Conservation (phyloP, 1,140 invertebrate genomes). For the Acromyrmex charruanus region DNA sequence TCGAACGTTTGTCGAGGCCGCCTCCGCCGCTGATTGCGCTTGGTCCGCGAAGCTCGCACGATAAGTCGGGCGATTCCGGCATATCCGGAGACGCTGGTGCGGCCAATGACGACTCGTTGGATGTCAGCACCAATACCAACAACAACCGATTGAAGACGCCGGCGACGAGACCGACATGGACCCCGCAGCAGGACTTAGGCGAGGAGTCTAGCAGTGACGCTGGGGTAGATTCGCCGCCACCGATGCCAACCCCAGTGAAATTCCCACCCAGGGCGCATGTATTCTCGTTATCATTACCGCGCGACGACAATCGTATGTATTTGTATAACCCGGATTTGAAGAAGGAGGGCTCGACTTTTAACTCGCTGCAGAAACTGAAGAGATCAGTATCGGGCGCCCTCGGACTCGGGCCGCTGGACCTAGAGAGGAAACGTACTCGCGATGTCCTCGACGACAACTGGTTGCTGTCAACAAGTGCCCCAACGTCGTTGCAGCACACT, state of each 20-base stretch:
- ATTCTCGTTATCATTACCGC: conserved; percentile 91
- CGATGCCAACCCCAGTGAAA: conserved; percentile 85
- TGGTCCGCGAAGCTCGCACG: conserved; percentile 85
- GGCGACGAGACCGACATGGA: conserved; percentile 88
- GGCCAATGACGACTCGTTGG: conserved; percentile 81
- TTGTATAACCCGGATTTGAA: conserved; percentile 87
- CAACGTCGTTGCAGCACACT: conserved; percentile 91
- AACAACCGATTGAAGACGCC: conserved; percentile 74
- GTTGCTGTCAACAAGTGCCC: conserved; percentile 92
- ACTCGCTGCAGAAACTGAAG: conserved; percentile 90
- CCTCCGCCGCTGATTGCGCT: conserved; percentile 84
- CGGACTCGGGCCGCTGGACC: conserved; percentile 79
- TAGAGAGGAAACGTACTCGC: conserved; percentile 71
- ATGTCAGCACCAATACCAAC: conserved; percentile 74
- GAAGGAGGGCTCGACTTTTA: conserved; percentile 87
- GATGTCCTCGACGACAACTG: conserved; percentile 89
- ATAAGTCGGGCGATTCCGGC: conserved; percentile 93
- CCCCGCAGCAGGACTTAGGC: conserved; percentile 92
- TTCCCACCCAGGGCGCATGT: conserved; percentile 89
- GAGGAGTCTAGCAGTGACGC: conserved; percentile 90
- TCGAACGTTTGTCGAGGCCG: conserved; percentile 86
- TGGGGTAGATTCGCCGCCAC: conserved; percentile 84
- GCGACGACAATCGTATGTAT: conserved; percentile 88
- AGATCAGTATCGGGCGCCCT: conserved; percentile 90
- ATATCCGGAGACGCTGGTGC: conserved; percentile 92